phyloP scores from a whole-genome alignment of 2,888 invertebrate species.

The Dynastes maya region DNA sequence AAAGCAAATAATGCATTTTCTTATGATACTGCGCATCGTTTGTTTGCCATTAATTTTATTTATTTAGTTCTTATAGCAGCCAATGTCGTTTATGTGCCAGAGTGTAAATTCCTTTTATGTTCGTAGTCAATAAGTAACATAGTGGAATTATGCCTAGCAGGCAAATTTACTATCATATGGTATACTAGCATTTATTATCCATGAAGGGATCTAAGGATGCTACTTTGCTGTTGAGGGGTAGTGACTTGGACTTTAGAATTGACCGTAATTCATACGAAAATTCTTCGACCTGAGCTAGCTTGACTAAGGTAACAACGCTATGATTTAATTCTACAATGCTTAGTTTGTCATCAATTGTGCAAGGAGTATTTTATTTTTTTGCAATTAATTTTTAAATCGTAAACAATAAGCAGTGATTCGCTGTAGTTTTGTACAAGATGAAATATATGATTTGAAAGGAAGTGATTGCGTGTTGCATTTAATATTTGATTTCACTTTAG shows the following conservation, averaged over 20 bases:
- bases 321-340: background rate
- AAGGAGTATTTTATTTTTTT: background rate
- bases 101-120: conserved; percentile 49
- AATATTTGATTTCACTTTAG: background rate
- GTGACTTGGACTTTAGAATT: background rate
- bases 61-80: conserved; percentile 44
- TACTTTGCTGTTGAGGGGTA: background rate
- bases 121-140: conserved; percentile 50
- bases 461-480: background rate
- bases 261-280: background rate
- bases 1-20: conserved; percentile 50
- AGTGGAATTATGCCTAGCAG: conserved; percentile 48
- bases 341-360: background rate
- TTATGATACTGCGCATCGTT: conserved; percentile 34
- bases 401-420: conserved; percentile 46
- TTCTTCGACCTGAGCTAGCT: background rate
- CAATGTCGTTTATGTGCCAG: conserved; percentile 50
- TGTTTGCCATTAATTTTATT: conserved; percentile 28
- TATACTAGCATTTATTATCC: conserved; percentile 37
- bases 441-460: conserved; percentile 31
- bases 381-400: conserved; percentile 50
- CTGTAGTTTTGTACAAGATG: conserved; percentile 45
- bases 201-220: conserved; percentile 11
- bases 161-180: conserved; percentile 7
- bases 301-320: background rate